Percentiles rank a stretch among this genome's conserved stretches.
These are phyloP conservation scores for Osedax frankpressi DNA, from an alignment of 2,888 invertebrate genomes.

Conservation along the genomic window DNA sequence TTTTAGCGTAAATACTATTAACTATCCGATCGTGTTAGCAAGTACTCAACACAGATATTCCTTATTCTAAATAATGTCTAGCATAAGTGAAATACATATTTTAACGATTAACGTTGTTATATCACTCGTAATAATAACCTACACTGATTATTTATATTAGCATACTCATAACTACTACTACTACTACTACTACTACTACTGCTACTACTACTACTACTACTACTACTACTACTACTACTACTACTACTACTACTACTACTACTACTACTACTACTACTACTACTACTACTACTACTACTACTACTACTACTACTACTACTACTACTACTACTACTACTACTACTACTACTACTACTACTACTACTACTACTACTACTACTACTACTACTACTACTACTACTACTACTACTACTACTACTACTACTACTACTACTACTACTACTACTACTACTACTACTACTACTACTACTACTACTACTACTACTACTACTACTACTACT, in stretches of 20 bases:
- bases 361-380: conserved; percentile 3
- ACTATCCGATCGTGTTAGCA: no score
- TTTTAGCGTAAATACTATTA: no score
- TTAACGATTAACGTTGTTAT: no score
- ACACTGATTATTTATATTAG: no score
- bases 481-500: not conserved
- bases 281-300: conserved; percentile 2
- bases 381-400: conserved; percentile 7
- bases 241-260: conserved; percentile 12
- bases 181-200: no score
- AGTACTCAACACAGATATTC: no score
- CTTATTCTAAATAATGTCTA: no score
- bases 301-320: conserved; percentile 9
- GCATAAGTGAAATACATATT: no score
- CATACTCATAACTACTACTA: no score
- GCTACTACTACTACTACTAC: conserved; percentile 3
- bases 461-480: conserved; percentile 8
- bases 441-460: conserved; percentile 12
- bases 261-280: conserved; percentile 12
- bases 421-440: conserved; percentile 12
- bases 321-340: conserved; percentile 10
- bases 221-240: conserved; percentile 12
- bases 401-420: not conserved
- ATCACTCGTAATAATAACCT: no score
- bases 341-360: conserved; percentile 12